phyloP scores from a whole-genome alignment of 1,140 invertebrate species.

The Mya arenaria region DNA sequence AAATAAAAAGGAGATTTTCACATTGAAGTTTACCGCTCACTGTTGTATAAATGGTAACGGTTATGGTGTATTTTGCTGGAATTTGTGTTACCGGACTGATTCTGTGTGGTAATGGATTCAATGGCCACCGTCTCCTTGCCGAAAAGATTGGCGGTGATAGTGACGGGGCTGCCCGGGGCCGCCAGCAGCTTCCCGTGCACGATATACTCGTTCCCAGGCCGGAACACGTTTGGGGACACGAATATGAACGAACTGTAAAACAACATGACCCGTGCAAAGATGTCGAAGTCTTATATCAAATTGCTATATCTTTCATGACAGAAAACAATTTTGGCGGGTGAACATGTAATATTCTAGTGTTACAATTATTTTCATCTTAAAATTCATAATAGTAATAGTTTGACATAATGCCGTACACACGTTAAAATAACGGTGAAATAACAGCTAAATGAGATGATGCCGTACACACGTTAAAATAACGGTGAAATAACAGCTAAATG shows the following conservation, averaged over 20 bases:
- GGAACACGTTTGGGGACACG: slow-evolving; percentile 12
- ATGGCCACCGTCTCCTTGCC: background rate
- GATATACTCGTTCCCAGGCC: slow-evolving; percentile 7
- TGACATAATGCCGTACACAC: no score
- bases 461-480: no score
- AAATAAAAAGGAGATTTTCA: background rate
- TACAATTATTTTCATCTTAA: no score
- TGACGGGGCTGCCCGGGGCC: background rate
- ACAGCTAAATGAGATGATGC: no score
- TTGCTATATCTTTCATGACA: no score
- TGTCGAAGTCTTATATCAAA: no score
- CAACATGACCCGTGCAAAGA: no score
- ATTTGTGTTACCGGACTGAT: background rate
- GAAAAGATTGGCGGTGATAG: slow-evolving; percentile 1
- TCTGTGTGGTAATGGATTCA: background rate
- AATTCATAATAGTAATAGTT: no score
- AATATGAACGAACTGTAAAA: slow-evolving; percentile 36
- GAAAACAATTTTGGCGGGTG: no score
- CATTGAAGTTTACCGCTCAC: background rate
- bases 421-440: no score
- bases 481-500: no score
- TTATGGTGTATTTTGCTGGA: background rate
- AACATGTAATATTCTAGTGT: no score
- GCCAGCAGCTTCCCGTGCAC: slow-evolving; percentile 17
- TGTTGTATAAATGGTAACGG: background rate